Evolutionary conservation across 2,113 vertebrate species (phyloP).

Genomic region (Aplodontia rufa): DNA sequence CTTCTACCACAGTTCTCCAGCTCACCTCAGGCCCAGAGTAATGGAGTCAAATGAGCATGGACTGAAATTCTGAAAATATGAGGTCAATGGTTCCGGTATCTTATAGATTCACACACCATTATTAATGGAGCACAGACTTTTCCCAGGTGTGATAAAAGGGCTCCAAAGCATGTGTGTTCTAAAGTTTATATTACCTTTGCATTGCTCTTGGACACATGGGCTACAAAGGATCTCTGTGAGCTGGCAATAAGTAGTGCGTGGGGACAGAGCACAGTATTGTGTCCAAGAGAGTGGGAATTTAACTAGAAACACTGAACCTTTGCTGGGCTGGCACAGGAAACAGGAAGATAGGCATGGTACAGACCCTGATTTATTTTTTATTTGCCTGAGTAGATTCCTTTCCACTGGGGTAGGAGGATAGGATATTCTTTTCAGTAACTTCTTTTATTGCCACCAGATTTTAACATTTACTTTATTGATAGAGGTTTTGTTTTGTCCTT

Average conservation of each 20-base stretch:
- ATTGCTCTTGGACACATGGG: background rate
- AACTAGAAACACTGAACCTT: background rate
- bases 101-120: background rate
- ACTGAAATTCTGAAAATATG: too few species aligned
- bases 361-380: background rate
- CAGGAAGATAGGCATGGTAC: background rate
- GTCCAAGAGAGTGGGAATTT: background rate
- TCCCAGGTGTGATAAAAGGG: background rate
- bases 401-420: background rate
- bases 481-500: background rate
- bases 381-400: background rate
- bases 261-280: background rate
- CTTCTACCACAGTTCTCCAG: too few species aligned
- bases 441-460: background rate
- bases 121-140: background rate
- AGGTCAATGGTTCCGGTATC: too few species aligned
- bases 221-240: background rate
- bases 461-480: background rate
- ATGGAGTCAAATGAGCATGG: too few species aligned
- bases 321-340: background rate
- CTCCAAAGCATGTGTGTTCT: background rate
- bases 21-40: too few species aligned
- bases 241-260: background rate
- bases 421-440: background rate
- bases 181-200: background rate